Evolutionary conservation across 2,113 vertebrate genomes (phyloP).

Genomic region (Callospermophilus lateralis): DNA sequence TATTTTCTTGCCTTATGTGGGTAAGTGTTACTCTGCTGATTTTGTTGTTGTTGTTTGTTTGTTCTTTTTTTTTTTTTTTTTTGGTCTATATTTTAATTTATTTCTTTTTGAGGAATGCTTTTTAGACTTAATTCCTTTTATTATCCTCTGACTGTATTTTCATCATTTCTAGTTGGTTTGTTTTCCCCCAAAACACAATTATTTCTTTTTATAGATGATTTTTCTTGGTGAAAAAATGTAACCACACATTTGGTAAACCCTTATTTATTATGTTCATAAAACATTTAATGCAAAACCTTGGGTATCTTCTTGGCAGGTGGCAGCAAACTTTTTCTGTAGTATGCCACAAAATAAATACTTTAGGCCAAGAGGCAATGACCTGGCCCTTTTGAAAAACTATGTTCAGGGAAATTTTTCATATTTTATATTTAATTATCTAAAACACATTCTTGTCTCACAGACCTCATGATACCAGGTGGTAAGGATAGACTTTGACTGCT

Average conservation of each 20-base stretch:
- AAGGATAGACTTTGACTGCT: background rate
- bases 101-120: too few species aligned
- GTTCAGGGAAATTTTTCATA: conserved; percentile 28
- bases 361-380: background rate
- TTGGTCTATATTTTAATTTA: background rate
- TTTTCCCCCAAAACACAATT: background rate
- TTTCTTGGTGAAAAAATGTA: conserved; percentile 19
- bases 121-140: conserved; percentile 50
- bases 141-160: background rate
- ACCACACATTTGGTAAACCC: background rate
- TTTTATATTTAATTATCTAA: conserved; percentile 44
- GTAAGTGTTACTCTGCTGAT: background rate
- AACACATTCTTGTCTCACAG: conserved; percentile 31
- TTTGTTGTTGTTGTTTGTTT: background rate
- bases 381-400: background rate
- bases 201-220: background rate
- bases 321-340: background rate
- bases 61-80: background rate
- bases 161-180: background rate
- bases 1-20: background rate
- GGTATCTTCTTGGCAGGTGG: background rate
- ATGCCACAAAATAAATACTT: conserved; percentile 4
- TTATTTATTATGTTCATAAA: conserved; percentile 25
- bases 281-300: background rate
- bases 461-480: background rate